Base-by-base conservation (phyloP, 2,113 vertebrate genomes). In the Uria aalge region DNA sequence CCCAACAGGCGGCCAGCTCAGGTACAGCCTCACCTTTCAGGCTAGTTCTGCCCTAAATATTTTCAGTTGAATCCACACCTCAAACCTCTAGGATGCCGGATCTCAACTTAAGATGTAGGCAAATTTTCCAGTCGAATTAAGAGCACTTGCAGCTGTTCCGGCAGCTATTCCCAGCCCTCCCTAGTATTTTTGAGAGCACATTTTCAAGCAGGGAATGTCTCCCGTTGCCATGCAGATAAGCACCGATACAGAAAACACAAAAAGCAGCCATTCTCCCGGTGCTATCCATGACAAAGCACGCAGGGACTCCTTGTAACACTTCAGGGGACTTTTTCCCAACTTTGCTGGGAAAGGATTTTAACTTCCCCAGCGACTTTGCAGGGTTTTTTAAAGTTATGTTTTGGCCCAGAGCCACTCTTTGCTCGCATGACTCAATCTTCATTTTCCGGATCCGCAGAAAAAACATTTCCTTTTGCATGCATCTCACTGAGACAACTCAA, bases 191-290 rank as follows among this genome's bases (percentile, higher is more conserved):
- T 29, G 43, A 92, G 75, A 83, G 90, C 48, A 26, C 15, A 15
- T 90, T 79, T 86, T 52, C 41, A 45, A 73, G 62, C 2, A 4
- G 75, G 66, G 69, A 92, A 84, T 9, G 56, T 45, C 91, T 92
- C 76, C 86, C 50, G 86, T 79, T 94, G 80, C 93, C 85, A 77
- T 41, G 87, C 86, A 85, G 90, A 92, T 43, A 34, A 95, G 87
- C 66, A 79, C 53, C 7, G 8, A 68, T 9, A 84, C 1, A 74
- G 83, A 43, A 68, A 86, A 64, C 59, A 86, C 1, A 22, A 60
- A 79, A 36, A 68, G 62, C 57, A 66, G 53, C 22, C 22, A 0
- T 34, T 71, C 79, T 64, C 43, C 40, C 6, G 3, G 29, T 8
- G 34, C 86, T 52, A 45, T 18, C 64, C 3, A 0, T 6, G 43